Evolutionary conservation across 2,888 invertebrate species (phyloP).

Genomic region (Caenorhabditis japonica): DNA sequence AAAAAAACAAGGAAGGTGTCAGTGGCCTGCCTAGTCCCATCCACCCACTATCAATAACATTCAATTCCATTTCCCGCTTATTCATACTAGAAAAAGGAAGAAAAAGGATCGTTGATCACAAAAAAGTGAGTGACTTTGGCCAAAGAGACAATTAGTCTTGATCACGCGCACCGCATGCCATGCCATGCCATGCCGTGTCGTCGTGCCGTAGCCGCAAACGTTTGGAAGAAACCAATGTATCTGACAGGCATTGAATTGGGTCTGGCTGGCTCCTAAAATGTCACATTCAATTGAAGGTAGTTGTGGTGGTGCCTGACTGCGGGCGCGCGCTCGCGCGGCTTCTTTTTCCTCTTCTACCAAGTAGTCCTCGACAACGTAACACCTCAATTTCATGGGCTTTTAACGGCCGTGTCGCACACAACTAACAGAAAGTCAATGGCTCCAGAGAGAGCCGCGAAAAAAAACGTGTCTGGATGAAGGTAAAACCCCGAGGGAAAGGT

Average conservation of each 20-base stretch:
- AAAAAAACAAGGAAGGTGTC: no score
- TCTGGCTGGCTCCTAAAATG: constrained; percentile 56
- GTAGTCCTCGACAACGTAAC: constrained; percentile 53
- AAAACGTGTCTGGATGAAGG: constrained; percentile 26
- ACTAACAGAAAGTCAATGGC: constrained; percentile 41
- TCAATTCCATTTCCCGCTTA: constrained; percentile 7
- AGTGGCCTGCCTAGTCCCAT: constrained; percentile 5
- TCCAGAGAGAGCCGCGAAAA: constrained; percentile 14
- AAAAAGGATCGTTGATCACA: constrained; percentile 41
- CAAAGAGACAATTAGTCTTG: constrained; percentile 44
- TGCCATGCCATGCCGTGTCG: no score
- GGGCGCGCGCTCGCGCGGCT: constrained; percentile 16
- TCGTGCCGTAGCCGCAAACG: constrained; percentile 37
- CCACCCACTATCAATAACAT: constrained; percentile 1
- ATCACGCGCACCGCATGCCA: constrained; percentile 34
- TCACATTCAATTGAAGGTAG: constrained; percentile 59
- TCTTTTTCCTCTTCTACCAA: constrained; percentile 21
- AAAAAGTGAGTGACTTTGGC: constrained; percentile 36
- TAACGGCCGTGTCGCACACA: constrained; percentile 41
- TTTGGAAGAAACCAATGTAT: constrained; percentile 49
- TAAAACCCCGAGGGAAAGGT: constrained; percentile 8
- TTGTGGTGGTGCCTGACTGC: no score
- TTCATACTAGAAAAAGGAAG: constrained; percentile 26
- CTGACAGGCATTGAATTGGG: constrained; percentile 51
- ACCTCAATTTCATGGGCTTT: constrained; percentile 58